phyloP scores from a whole-genome alignment of 2,797 vertebrate genomes.

The Pterois miles region DNA sequence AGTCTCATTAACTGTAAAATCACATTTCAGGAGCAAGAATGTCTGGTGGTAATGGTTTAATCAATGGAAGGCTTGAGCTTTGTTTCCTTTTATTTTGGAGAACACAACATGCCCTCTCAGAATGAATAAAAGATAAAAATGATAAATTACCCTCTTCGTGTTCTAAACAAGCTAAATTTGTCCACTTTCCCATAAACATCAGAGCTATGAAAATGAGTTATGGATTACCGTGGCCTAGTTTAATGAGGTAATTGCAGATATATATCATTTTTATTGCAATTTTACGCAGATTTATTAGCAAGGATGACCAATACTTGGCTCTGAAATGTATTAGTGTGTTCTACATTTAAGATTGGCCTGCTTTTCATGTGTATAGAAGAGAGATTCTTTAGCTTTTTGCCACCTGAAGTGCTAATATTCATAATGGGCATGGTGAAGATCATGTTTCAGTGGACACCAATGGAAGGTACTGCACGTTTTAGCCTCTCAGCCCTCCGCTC shows the following conservation, averaged over 20 bases:
- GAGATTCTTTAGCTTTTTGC: background rate
- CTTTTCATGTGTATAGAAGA: slow-evolving; percentile 3
- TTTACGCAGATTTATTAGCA: slow-evolving; percentile 48
- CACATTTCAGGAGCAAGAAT: slow-evolving; percentile 55
- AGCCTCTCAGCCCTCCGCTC: slow-evolving; percentile 1
- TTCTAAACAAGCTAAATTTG: slow-evolving; percentile 63
- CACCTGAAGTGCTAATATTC: slow-evolving; percentile 8
- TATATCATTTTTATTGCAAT: slow-evolving; percentile 56
- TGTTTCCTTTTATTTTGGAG: slow-evolving; percentile 40
- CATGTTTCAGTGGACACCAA: background rate
- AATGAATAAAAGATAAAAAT: slow-evolving; percentile 59
- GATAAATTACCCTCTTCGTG: slow-evolving; percentile 64
- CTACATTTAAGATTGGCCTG: slow-evolving; percentile 27
- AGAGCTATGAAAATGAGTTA: slow-evolving; percentile 65
- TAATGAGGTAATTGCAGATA: slow-evolving; percentile 67
- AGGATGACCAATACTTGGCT: slow-evolving; percentile 22
- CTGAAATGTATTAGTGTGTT: slow-evolving; percentile 11
- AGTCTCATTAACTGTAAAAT: slow-evolving; percentile 75
- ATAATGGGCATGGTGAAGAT: background rate
- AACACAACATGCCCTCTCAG: slow-evolving; percentile 18
- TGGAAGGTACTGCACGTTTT: background rate
- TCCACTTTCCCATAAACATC: slow-evolving; percentile 43
- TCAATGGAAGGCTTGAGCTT: slow-evolving; percentile 48
- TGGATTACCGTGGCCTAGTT: slow-evolving; percentile 73
- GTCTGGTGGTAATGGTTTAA: slow-evolving; percentile 62